Evolutionary conservation across 2,888 invertebrate genomes (phyloP).

Genomic region (Ptilodon capucinus): DNA sequence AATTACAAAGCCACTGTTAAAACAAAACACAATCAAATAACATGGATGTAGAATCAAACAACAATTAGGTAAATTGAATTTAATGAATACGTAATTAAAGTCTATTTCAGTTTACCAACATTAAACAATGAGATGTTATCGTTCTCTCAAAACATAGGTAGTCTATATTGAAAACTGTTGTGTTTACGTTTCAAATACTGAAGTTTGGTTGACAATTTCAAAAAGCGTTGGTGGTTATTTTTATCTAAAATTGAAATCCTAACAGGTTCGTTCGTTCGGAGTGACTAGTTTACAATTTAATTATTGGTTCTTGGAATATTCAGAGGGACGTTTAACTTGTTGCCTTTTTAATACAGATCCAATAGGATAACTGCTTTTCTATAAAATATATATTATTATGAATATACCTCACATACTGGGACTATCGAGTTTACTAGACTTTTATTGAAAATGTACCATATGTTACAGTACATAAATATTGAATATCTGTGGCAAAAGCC

Average conservation of each 20-base stretch:
- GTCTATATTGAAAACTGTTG: background rate
- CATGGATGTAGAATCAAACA: too few species aligned
- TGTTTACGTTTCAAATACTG: constrained; percentile 13
- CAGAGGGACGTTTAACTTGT: background rate
- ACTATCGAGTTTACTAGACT: too few species aligned
- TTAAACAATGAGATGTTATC: background rate
- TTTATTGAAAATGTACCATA: too few species aligned
- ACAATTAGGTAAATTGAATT: too few species aligned
- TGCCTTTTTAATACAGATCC: too few species aligned
- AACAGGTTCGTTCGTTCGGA: constrained; percentile 15
- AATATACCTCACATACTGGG: too few species aligned
- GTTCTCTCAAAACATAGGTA: background rate
- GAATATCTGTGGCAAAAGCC: too few species aligned
- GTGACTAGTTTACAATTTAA: constrained; percentile 2
- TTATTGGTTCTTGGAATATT: constrained; percentile 1
- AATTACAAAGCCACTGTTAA: constrained; percentile 10
- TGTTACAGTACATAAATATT: too few species aligned
- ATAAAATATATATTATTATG: too few species aligned
- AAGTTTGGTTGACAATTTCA: constrained; percentile 25
- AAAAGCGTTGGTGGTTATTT: constrained; percentile 27
- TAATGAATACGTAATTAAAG: background rate
- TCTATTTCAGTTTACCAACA: background rate
- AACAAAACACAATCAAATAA: background rate
- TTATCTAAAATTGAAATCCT: constrained; percentile 48
- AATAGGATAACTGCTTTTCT: too few species aligned